Evolutionary conservation across 2,113 vertebrate species (phyloP), one percentile per base, ranked within the genome.

Genomic region (Pituophis catenifer): DNA sequence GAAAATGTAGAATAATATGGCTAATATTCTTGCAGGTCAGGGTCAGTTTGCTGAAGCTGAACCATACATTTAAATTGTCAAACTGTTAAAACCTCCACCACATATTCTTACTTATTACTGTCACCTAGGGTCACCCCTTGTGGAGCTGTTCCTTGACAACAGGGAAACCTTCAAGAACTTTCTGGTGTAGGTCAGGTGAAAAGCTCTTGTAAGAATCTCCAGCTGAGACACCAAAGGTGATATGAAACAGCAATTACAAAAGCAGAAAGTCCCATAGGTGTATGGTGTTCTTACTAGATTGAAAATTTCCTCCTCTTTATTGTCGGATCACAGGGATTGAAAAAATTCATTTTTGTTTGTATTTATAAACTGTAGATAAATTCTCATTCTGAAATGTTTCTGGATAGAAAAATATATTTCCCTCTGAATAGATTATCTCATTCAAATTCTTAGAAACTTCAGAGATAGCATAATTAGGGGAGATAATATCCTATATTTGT

Each of bases 1-100:
- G 93, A 94, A 90, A 94, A 92, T 55, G 50, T 92, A 75, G 93
- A 92, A 38, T 70, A 86, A 90, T 33, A 57, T 57, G 89, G 88
- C 50, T 57, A 87, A 92, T 92, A 81, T 90, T 91, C 88, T 91
- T 88, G 26, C 33, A 92, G 91, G 88, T 90, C 81, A 92, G 81
- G 91, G 88, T 88, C 88, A 94, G 58, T 19, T 52, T 92, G 50
- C 88, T 70, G 85, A 87, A 52, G 88, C 81, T 87, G 91, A 94
- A 53, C 54, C 90, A 94, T 70, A 58, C 58, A 44, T 94, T 94
- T 90, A 88, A 90, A 87, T 57, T 89, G 88, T 92, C 91, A 92
- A 90, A 52, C 52, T 94, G 91, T 92, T 89, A 90, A 52, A 92
- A 92, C 4, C 88, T 92, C 75, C 26, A 23, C 55, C 1, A 21